These are phyloP conservation scores for Fissipunctia ypsillon DNA, from an alignment of 2,888 invertebrate species.

Conservation along the genomic window DNA sequence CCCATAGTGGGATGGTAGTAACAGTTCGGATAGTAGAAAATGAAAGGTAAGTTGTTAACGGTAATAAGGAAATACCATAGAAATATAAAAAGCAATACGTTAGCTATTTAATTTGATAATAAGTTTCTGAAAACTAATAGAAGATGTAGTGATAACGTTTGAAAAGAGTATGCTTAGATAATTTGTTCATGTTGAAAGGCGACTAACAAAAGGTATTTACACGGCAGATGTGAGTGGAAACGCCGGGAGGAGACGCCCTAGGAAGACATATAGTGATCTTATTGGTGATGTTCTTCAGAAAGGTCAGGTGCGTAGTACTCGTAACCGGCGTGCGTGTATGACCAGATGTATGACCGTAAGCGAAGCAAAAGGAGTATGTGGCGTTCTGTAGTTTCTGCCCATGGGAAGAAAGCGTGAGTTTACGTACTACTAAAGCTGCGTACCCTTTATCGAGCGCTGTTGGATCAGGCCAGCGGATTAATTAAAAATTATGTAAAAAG, in stretches of 20 bases:
- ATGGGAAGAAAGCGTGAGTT: background rate
- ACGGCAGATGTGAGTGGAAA: background rate
- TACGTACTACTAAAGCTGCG: background rate
- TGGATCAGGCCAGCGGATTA: background rate
- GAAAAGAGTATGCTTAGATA: background rate
- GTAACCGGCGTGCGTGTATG: background rate
- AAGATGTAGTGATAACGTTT: background rate
- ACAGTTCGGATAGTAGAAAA: background rate
- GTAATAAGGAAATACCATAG: no score
- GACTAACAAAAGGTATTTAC: background rate
- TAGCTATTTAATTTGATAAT: background rate
- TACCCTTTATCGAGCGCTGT: background rate
- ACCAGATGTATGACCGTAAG: background rate
- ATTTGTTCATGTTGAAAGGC: background rate
- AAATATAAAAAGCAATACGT: no score
- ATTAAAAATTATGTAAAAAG: background rate
- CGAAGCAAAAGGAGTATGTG: background rate
- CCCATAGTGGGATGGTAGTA: constrained; percentile 7
- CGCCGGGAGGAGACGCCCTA: background rate
- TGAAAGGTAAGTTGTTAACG: background rate
- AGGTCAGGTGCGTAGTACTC: background rate
- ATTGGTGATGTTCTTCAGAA: background rate
- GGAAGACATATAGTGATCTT: background rate
- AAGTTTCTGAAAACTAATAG: background rate
- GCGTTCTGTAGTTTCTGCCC: background rate